Percentiles rank a stretch among this genome's conserved stretches.
phyloP scores from a whole-genome alignment of 30 jellyfish, hydroid and myxozoan genomes.

The Mastigias papua region DNA sequence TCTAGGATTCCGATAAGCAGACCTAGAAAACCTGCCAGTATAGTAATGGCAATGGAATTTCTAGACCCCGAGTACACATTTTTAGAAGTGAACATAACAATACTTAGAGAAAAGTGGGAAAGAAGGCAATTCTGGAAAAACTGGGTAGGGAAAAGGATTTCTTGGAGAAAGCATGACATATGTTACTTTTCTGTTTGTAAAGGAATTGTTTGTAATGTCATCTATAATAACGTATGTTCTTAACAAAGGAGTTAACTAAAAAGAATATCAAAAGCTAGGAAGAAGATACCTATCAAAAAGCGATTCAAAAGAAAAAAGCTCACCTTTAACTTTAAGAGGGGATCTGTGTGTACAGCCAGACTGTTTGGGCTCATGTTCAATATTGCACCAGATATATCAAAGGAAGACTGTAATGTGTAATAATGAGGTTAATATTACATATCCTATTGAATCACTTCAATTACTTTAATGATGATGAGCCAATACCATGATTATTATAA shows the following conservation, averaged over 20 bases:
- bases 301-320: not conserved
- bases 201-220: not conserved
- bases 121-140: too few relatives aligned
- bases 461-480: not conserved
- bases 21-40: not conserved
- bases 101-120: too few relatives aligned
- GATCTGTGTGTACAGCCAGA: constrained; percentile 32
- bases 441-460: too few relatives aligned
- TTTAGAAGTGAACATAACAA: too few relatives aligned
- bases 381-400: constrained; percentile 24
- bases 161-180: too few relatives aligned
- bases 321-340: constrained; percentile 19
- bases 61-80: not conserved
- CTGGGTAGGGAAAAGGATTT: too few relatives aligned
- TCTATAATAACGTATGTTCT: not conserved
- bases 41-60: not conserved
- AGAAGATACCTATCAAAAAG: too few relatives aligned
- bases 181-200: not conserved
- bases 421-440: not conserved
- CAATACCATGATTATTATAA: not conserved
- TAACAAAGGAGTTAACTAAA: too few relatives aligned
- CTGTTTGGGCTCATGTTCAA: constrained; percentile 67
- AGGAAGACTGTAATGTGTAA: not conserved
- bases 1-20: not conserved
- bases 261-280: too few relatives aligned